These are phyloP conservation scores for Lutjanus erythropterus DNA, from an alignment of 2,113 vertebrate genomes.

Conservation along the genomic window DNA sequence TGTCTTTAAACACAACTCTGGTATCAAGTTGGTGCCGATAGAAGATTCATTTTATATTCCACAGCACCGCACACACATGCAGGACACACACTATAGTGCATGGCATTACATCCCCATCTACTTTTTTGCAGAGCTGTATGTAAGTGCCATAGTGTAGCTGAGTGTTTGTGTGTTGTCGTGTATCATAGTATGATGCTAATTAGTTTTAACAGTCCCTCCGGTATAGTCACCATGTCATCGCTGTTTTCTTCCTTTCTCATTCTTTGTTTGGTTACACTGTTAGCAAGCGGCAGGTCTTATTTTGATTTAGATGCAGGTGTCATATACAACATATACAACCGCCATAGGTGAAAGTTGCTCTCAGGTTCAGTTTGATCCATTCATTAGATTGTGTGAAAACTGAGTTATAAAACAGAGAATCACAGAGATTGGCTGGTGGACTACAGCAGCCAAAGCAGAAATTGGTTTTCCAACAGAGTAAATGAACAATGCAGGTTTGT, in stretches of 20 bases:
- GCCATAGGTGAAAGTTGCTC: slow-evolving; percentile 3
- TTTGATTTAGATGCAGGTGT: slow-evolving; percentile 31
- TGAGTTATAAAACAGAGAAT: slow-evolving; percentile 23
- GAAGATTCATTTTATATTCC: slow-evolving; percentile 11
- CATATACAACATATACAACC: too few species aligned
- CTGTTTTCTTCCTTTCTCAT: slow-evolving; percentile 33
- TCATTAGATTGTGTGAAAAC: slow-evolving; percentile 38
- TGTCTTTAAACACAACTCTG: slow-evolving; percentile 39
- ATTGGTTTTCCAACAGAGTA: slow-evolving; percentile 49
- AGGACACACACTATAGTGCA: slow-evolving; percentile 57
- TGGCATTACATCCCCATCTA: slow-evolving; percentile 51
- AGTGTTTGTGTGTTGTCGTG: slow-evolving; percentile 57
- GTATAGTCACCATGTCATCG: slow-evolving; percentile 28
- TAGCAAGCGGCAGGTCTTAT: slow-evolving; percentile 6
- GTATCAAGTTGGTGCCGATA: slow-evolving; percentile 22
- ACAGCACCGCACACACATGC: background rate
- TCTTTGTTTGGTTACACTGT: slow-evolving; percentile 4
- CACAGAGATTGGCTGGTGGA: slow-evolving; percentile 34
- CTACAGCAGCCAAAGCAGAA: slow-evolving; percentile 41
- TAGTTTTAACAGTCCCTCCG: slow-evolving; percentile 42
- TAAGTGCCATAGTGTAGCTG: slow-evolving; percentile 44
- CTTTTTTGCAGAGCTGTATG: slow-evolving; percentile 52
- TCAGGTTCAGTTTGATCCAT: slow-evolving; percentile 32
- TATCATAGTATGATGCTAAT: slow-evolving; percentile 53
- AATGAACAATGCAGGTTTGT: slow-evolving; percentile 43